A percentile compares a stretch with the other conserved stretches of the same genome.
These are phyloP conservation scores for Andrena flavipes DNA, from an alignment of 2,888 invertebrate species.

Conservation along the genomic window DNA sequence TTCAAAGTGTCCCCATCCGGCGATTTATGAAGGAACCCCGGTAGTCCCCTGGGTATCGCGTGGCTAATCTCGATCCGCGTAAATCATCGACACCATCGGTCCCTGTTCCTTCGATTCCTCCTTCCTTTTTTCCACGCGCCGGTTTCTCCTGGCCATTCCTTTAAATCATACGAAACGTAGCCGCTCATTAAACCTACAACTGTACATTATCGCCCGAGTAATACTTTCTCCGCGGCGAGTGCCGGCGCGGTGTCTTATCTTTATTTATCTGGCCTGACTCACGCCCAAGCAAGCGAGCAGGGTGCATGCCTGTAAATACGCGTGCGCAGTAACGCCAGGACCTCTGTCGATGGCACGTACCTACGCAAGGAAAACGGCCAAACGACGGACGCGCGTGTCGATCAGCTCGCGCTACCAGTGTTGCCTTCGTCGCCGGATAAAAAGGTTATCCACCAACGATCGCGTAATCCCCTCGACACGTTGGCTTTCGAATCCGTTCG, in stretches of 20 bases:
- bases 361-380: constrained; percentile 6
- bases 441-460: background rate
- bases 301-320: constrained; percentile 35
- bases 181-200: constrained; percentile 63
- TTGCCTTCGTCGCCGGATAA: background rate
- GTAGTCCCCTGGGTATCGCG: constrained; percentile 53
- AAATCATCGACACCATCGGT: constrained; percentile 59
- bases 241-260: constrained; percentile 59
- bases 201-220: constrained; percentile 47
- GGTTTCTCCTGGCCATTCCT: constrained; percentile 18
- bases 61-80: constrained; percentile 61
- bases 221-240: constrained; percentile 59
- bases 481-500: background rate
- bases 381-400: background rate
- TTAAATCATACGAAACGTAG: constrained; percentile 60
- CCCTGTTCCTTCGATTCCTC: constrained; percentile 16
- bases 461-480: background rate
- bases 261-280: constrained; percentile 64
- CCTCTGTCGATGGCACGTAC: constrained; percentile 48
- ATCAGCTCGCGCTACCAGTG: background rate
- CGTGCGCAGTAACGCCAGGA: constrained; percentile 51
- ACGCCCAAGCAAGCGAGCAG: constrained; percentile 36
- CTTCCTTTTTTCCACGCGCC: background rate
- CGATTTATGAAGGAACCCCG: constrained; percentile 51
- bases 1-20: constrained; percentile 29